Evolutionary conservation across 1,140 invertebrate genomes (phyloP), one percentile per base, ranked within the genome.

Genomic region (honey bee (Apis mellifera)): DNA sequence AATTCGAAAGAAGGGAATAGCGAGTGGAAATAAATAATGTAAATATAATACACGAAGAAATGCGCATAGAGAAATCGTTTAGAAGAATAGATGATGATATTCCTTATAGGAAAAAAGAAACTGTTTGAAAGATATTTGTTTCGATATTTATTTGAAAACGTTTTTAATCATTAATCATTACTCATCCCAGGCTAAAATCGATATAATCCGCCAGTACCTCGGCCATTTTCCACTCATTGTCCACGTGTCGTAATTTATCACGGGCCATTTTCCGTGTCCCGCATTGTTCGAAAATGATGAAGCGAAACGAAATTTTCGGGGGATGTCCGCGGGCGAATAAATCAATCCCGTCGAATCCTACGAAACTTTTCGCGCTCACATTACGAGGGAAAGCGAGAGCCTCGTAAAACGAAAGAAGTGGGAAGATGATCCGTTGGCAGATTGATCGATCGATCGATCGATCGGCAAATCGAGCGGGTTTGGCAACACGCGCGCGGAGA

Each of bases 241-340:
- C 73, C 66, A 12, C 23, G 5, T 26, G 5, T 26, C 12, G 48
- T 74, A 77, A 86, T 86, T 85, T 77, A 86, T 69, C 73, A 74
- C 8, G 21, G 12, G 9, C 42, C 55, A n/a, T 17, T 26, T 57
- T 57, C 64, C n/a, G 69, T 57, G 26, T 19, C 42, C 42, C 69
- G 62, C 69, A 72, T 82, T 85, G 66, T 77, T 42, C 68, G 42
- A 54, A 66, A 54, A 50, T 78, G 82, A 85, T 78, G 83, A 85
- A 78, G 57, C 78, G 68, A 55, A 60, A 74, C 32, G 62, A 71
- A 64, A n/a, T 62, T 82, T 59, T 77, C 73, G 26, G 73, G 8
- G 32, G 52, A 73, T 42, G 62, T 68, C 68, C 55, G 26, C 1
- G 59, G 32, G 26, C 57, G n/a, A n/a, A 23, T 74, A 74, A 74